Evolutionary conservation across 2,797 vertebrate species (phyloP).

Genomic region (Manis javanica): DNA sequence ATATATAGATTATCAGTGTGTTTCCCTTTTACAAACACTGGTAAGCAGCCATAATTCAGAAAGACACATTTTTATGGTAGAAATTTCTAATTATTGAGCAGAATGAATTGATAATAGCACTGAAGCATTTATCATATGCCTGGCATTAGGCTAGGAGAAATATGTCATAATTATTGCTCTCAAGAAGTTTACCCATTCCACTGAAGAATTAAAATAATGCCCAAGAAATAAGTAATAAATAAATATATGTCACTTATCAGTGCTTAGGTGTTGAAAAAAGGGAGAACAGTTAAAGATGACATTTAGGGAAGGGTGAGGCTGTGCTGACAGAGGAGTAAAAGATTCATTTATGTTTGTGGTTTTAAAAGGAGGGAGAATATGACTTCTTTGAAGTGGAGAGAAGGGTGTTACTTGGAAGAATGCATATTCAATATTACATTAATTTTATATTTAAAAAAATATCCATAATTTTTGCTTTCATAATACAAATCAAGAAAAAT

Average conservation of each 20-base stretch:
- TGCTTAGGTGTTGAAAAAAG: neutral
- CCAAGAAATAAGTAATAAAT: slow-evolving; percentile 11
- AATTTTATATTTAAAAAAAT: neutral
- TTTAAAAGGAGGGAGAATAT: slow-evolving; percentile 8
- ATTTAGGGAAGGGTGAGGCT: neutral
- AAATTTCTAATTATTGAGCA: slow-evolving; percentile 23
- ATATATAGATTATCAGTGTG: slow-evolving; percentile 20
- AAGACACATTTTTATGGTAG: neutral
- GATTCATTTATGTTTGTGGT: neutral
- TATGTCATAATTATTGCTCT: neutral
- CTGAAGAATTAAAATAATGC: neutral
- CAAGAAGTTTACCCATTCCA: neutral
- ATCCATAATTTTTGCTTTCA: neutral
- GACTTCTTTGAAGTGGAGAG: neutral
- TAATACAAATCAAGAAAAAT: slow-evolving; percentile 6
- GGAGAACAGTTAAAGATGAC: neutral
- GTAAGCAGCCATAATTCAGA: slow-evolving; percentile 45
- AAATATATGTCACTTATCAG: neutral
- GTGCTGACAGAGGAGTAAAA: neutral
- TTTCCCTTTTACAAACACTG: slow-evolving; percentile 21
- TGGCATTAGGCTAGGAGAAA: neutral
- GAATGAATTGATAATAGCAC: neutral
- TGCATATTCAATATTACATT: neutral
- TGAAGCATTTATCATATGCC: neutral
- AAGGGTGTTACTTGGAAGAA: neutral